A percentile compares a stretch with the other conserved stretches of the same genome.
Conservation (phyloP, 2,888 invertebrate genomes). For the Steinernema carpocapsae region DNA sequence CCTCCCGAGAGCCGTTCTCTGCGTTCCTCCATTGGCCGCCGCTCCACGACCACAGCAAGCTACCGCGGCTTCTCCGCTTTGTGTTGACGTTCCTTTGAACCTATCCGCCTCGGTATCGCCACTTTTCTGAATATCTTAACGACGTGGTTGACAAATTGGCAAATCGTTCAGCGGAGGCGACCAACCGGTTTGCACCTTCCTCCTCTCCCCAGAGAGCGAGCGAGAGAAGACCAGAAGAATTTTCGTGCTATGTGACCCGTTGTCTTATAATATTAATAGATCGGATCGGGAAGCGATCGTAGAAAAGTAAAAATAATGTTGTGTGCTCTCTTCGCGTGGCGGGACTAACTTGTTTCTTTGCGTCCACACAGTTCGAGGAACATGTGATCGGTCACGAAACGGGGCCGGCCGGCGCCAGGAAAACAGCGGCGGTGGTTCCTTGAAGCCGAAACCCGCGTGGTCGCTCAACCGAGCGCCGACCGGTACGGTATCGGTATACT, state of each 20-base stretch:
- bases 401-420: too few relatives aligned
- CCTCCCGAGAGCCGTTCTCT: too few relatives aligned
- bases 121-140: conserved; percentile 5
- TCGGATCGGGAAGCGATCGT: not conserved
- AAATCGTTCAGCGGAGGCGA: conserved; percentile 1
- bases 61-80: too few relatives aligned
- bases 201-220: too few relatives aligned
- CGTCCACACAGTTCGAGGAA: not conserved
- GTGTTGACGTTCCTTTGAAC: not conserved
- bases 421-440: too few relatives aligned
- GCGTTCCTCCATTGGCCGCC: too few relatives aligned
- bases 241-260: conserved; percentile 12
- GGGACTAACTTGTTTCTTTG: not conserved
- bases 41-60: too few relatives aligned
- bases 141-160: conserved; percentile 15
- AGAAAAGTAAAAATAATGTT: not conserved
- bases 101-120: not conserved
- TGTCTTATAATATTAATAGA: conserved; percentile 20
- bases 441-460: not conserved
- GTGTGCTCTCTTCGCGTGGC: not conserved
- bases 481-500: not conserved
- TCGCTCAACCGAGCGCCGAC: not conserved
- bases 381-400: not conserved
- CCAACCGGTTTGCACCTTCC: not conserved
- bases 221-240: conserved; percentile 9